phyloP scores from a whole-genome alignment of 2,113 vertebrate genomes.

The Ranitomeya variabilis region DNA sequence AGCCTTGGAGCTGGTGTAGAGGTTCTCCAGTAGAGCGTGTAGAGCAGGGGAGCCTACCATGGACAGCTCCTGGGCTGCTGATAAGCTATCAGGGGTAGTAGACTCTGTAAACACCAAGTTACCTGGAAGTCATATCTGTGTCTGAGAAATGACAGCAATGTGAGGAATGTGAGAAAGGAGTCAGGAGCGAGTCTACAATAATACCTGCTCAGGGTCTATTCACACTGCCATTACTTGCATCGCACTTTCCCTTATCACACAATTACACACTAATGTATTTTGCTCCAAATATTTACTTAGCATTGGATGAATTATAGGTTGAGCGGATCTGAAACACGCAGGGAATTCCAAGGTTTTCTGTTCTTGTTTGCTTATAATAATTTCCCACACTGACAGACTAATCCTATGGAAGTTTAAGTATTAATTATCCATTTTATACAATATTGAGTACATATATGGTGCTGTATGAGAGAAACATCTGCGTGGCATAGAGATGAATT shows the following conservation, averaged over 20 bases:
- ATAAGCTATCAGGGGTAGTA: slow-evolving; percentile 40
- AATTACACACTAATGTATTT: slow-evolving; percentile 29
- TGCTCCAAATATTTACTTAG: slow-evolving; percentile 50
- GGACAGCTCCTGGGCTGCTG: slow-evolving; percentile 68
- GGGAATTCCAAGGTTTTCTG: slow-evolving; percentile 30
- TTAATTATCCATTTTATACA: neutral
- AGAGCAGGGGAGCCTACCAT: slow-evolving; percentile 61
- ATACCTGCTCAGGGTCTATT: slow-evolving; percentile 23
- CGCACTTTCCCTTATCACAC: slow-evolving; percentile 21
- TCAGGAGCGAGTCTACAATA: neutral
- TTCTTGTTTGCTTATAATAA: neutral
- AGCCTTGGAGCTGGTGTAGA: neutral
- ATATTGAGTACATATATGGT: neutral
- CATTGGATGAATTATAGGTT: slow-evolving; percentile 16
- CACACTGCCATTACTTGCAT: neutral
- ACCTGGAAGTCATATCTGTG: slow-evolving; percentile 30
- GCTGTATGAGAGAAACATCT: neutral
- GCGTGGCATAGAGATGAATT: neutral
- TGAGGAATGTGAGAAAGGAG: slow-evolving; percentile 31
- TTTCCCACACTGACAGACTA: slow-evolving; percentile 8
- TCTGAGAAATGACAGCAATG: slow-evolving; percentile 23
- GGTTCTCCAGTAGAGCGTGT: slow-evolving; percentile 17
- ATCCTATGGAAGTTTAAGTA: slow-evolving; percentile 3
- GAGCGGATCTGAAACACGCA: slow-evolving; percentile 23
- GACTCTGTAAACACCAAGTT: slow-evolving; percentile 1